A percentile compares a stretch with the other conserved stretches of the same genome.
phyloP scores from a whole-genome alignment of 2,888 invertebrate genomes.

The Capitulum mitella region DNA sequence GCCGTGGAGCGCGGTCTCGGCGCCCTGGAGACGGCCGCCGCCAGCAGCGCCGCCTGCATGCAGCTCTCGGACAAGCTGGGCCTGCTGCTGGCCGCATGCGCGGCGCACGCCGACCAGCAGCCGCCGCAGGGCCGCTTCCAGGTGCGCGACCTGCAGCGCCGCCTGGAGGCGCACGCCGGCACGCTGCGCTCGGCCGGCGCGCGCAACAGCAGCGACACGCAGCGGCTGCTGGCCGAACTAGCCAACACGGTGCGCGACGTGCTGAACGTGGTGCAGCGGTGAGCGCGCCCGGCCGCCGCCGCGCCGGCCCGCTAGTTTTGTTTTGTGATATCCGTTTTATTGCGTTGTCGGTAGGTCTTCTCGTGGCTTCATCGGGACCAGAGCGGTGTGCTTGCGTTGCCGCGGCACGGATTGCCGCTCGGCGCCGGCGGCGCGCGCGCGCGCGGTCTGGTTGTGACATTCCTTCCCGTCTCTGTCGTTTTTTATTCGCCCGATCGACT shows the following conservation, averaged over 20 bases:
- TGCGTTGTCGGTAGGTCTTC: slow-evolving; percentile 7
- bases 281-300: slow-evolving; percentile 28
- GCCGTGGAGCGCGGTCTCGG: slow-evolving; percentile 37
- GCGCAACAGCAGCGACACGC: slow-evolving; percentile 60
- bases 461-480: slow-evolving; percentile 4
- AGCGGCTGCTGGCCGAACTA: slow-evolving; percentile 61
- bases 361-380: neutral
- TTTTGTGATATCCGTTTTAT: slow-evolving; percentile 23
- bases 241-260: slow-evolving; percentile 64
- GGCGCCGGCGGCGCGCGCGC: neutral
- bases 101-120: slow-evolving; percentile 71
- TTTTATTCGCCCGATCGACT: neutral
- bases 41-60: slow-evolving; percentile 57
- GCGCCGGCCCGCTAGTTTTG: neutral
- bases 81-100: slow-evolving; percentile 71
- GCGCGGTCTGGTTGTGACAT: neutral
- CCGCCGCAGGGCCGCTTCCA: slow-evolving; percentile 83
- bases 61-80: slow-evolving; percentile 71
- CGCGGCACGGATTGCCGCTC: too few relatives aligned
- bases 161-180: slow-evolving; percentile 61
- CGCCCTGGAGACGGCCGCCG: slow-evolving; percentile 36
- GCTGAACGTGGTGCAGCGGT: slow-evolving; percentile 66
- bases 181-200: slow-evolving; percentile 61
- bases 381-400: neutral
- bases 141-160: slow-evolving; percentile 64